phyloP scores from a whole-genome alignment of 2,797 vertebrate genomes.

The Chromobotia macracanthus region DNA sequence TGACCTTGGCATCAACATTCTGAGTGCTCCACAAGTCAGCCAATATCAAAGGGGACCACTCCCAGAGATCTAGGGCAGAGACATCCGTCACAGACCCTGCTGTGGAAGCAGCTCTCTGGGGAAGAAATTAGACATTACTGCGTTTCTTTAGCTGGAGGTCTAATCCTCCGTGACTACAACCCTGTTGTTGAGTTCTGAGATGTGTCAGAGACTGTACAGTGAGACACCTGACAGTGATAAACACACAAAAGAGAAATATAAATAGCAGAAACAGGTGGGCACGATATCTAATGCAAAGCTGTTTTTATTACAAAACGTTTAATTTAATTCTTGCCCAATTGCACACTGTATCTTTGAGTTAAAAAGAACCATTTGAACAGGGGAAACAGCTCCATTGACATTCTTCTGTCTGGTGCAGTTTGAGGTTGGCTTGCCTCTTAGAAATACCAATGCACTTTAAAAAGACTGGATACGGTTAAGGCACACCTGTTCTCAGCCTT shows the following conservation, averaged over 20 bases:
- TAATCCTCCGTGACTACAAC: slow-evolving; percentile 56
- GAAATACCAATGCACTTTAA: slow-evolving; percentile 27
- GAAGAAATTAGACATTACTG: slow-evolving; percentile 64
- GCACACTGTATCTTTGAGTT: neutral
- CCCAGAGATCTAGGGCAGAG: slow-evolving; percentile 74
- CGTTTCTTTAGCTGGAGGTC: slow-evolving; percentile 56
- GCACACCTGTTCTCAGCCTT: slow-evolving; percentile 4
- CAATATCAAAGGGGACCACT: slow-evolving; percentile 78
- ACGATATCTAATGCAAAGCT: neutral
- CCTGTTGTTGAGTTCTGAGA: slow-evolving; percentile 30
- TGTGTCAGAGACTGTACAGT: slow-evolving; percentile 24
- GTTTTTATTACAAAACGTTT: slow-evolving; percentile 11
- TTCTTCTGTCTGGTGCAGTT: slow-evolving; percentile 11
- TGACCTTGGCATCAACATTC: slow-evolving; percentile 76
- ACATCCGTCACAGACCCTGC: slow-evolving; percentile 72
- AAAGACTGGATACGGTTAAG: slow-evolving; percentile 27
- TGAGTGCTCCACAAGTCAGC: slow-evolving; percentile 69
- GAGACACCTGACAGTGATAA: slow-evolving; percentile 48
- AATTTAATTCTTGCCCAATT: slow-evolving; percentile 15
- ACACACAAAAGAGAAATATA: slow-evolving; percentile 28
- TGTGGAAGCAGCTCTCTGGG: slow-evolving; percentile 66
- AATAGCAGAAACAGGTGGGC: slow-evolving; percentile 2
- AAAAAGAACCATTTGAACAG: neutral
- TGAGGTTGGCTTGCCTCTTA: slow-evolving; percentile 6
- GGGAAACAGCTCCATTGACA: neutral